Evolutionary conservation across 1,140 invertebrate genomes (phyloP), one percentile per base, ranked within the genome.

Genomic region (Zaprionus africanus): DNA sequence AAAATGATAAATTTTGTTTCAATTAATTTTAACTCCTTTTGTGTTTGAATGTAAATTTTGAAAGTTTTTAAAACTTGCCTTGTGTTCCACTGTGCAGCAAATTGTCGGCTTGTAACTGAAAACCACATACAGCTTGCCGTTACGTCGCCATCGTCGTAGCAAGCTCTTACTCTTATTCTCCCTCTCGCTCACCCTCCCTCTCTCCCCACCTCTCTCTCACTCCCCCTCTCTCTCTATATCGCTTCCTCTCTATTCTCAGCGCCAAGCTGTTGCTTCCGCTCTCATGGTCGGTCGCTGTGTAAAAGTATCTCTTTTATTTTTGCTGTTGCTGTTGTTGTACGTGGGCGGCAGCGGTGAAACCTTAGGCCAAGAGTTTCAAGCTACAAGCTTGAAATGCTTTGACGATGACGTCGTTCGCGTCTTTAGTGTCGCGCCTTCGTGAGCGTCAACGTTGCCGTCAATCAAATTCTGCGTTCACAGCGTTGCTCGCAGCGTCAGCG

Each of bases 211-310:
- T 11, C 31, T 34, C 31, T 11, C 62, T 24, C 28, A 17, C 60
- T 34, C 41, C 13, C 36, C 61, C n/a, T 61, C 28, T 38, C 36
- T 36, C 24, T 41, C 24, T 43, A 15, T 49, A 36, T 41, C 13
- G 6, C 15, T 38, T 43, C 5, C 7, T 19, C 38, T 13, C n/a
- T 26, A 5, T 15, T 19, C 38, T 28, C n/a, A 38, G 28, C 19
- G 22, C 28, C 49, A 83, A 86, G 83, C 79, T 81, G 84, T 88
- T 83, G 83, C 83, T 87, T 87, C 83, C 83, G 84, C 83, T 87
- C 80, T 67, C 67, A 46, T 70, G 63, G 59, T 58, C 41, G 60
- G 63, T 19, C 19, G 12, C 46, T 51, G 24, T 81, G 85, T 88
- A 88, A 81, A 78, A 88, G 84, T 90, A 90, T 81, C 85, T 71